Evolutionary conservation across 2,888 invertebrate species (phyloP).

Genomic region (Hymenopus coronatus): DNA sequence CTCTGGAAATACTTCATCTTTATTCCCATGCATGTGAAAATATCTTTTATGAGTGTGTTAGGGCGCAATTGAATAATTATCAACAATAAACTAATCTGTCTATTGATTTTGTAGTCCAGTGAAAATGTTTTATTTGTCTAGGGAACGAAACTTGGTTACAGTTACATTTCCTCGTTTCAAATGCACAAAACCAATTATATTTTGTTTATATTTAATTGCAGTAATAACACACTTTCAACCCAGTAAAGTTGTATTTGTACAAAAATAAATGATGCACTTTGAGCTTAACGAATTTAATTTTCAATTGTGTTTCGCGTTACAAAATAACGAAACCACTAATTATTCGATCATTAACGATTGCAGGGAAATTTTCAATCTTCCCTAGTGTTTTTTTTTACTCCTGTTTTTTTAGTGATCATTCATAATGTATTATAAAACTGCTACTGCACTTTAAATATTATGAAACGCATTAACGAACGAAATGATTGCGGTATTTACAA

Average conservation of each 20-base stretch:
- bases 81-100: too few species aligned
- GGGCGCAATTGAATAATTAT: too few species aligned
- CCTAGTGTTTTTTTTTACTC: background rate
- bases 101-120: too few species aligned
- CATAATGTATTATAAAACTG: background rate
- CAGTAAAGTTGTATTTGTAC: background rate
- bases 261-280: background rate
- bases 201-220: background rate
- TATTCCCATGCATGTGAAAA: too few species aligned
- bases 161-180: too few species aligned
- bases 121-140: too few species aligned
- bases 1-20: too few species aligned
- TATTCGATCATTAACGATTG: background rate
- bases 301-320: background rate
- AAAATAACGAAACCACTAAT: background rate
- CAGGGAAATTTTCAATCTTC: background rate
- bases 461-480: background rate
- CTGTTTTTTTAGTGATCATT: background rate
- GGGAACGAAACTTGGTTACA: too few species aligned
- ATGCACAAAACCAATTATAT: background rate
- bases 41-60: too few species aligned
- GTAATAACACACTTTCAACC: background rate
- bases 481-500: background rate
- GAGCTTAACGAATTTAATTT: background rate
- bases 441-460: background rate